phyloP scores from a whole-genome alignment of 2,113 vertebrate genomes.

The Daubentonia madagascariensis region DNA sequence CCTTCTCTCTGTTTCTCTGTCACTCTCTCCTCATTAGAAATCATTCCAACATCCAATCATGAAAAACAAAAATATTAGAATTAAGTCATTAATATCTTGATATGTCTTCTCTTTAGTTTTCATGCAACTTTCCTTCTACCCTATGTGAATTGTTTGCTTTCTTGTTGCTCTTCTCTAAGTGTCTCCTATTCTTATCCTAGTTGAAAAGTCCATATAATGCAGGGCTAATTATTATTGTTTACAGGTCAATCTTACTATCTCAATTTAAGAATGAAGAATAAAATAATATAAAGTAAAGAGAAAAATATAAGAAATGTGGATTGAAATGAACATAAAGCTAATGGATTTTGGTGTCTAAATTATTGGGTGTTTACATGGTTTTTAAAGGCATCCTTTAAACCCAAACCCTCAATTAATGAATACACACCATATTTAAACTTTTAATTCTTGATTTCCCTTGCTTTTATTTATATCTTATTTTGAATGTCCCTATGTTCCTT shows the following conservation, averaged over 20 bases:
- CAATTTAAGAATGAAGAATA: background rate
- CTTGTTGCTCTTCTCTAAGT: background rate
- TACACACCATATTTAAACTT: background rate
- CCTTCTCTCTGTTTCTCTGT: background rate
- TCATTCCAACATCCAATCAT: background rate
- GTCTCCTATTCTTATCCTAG: background rate
- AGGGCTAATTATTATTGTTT: background rate
- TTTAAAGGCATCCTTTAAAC: background rate
- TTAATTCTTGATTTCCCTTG: background rate
- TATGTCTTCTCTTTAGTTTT: background rate
- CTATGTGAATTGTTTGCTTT: background rate
- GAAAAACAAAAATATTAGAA: background rate
- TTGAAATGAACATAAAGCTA: background rate
- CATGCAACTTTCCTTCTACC: background rate
- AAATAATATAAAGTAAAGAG: background rate
- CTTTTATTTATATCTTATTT: background rate
- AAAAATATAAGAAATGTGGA: background rate
- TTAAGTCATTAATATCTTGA: background rate
- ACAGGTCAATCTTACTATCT: background rate
- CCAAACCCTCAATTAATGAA: background rate
- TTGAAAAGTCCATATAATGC: background rate
- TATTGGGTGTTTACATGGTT: background rate
- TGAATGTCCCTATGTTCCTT: background rate
- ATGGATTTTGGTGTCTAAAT: background rate
- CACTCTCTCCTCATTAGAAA: background rate